These are phyloP conservation scores for Lasioglossum lativentre DNA, from an alignment of 2,888 invertebrate species.

Conservation along the genomic window DNA sequence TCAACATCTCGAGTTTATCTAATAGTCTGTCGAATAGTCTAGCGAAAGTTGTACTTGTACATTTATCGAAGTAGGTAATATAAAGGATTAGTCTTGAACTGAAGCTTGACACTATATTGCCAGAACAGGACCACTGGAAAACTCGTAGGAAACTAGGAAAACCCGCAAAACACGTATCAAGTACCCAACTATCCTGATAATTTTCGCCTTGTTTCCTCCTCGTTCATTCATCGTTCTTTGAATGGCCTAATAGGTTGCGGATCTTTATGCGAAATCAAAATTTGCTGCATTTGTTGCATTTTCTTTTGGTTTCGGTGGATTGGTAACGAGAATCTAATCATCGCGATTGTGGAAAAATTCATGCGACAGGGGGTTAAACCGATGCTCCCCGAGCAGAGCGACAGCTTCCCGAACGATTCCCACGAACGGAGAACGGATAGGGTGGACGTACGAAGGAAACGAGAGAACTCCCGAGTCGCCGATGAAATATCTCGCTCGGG, in stretches of 20 bases:
- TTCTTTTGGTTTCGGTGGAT: neutral
- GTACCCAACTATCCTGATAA: too few relatives aligned
- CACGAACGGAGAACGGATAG: conserved; percentile 20
- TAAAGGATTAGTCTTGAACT: too few relatives aligned
- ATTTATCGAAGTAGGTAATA: too few relatives aligned
- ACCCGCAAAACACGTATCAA: neutral
- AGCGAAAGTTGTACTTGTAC: too few relatives aligned
- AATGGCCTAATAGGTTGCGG: too few relatives aligned
- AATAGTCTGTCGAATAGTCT: too few relatives aligned
- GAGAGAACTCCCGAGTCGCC: conserved; percentile 44
- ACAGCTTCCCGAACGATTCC: conserved; percentile 31
- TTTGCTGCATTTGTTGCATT: neutral
- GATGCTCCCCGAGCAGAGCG: conserved; percentile 33
- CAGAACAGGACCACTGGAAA: neutral
- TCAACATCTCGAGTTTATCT: neutral
- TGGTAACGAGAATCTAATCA: neutral
- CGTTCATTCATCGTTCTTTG: too few relatives aligned
- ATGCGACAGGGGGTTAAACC: neutral
- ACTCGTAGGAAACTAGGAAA: neutral
- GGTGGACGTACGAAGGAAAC: conserved; percentile 34
- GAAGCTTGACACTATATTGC: neutral
- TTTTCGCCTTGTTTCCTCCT: too few relatives aligned
- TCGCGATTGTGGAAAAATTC: neutral
- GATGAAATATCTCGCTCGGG: conserved; percentile 54
- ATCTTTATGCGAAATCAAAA: too few relatives aligned